Evolutionary conservation across 2,797 vertebrate species (phyloP).

Genomic region (Microcaecilia unicolor): DNA sequence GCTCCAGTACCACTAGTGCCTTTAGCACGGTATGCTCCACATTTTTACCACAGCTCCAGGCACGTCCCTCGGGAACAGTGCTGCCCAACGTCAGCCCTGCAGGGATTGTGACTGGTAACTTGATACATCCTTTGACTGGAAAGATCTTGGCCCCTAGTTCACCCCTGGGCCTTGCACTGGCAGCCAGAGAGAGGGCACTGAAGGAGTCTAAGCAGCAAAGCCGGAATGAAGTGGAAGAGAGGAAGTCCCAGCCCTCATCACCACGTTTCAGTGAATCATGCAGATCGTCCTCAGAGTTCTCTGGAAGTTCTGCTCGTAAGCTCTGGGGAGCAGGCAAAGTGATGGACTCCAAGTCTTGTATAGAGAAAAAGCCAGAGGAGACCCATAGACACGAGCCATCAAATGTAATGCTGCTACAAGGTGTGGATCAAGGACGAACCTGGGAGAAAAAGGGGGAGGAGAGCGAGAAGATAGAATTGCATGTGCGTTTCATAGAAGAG

Average conservation of each 20-base stretch:
- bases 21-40: conserved; percentile 42
- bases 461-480: conserved; percentile 57
- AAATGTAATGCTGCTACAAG: conserved; percentile 8
- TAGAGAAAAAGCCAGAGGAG: conserved; percentile 10
- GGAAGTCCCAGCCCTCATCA: conserved; percentile 15
- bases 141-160: conserved; percentile 84
- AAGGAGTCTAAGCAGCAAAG: conserved; percentile 59
- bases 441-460: conserved; percentile 51
- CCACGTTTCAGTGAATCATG: conserved; percentile 13
- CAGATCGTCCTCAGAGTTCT: conserved; percentile 16
- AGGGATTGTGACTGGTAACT: conserved; percentile 51
- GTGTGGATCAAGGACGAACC: conserved; percentile 38
- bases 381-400: conserved; percentile 10
- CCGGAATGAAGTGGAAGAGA: conserved; percentile 13
- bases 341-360: conserved; percentile 16
- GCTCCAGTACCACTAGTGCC: conserved; percentile 28
- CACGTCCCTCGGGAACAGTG: conserved; percentile 4
- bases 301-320: conserved; percentile 12
- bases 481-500: conserved; percentile 48
- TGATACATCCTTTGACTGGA: conserved; percentile 84
- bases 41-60: conserved; percentile 33
- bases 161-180: conserved; percentile 77
- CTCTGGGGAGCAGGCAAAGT: conserved; percentile 31
- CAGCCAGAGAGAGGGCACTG: conserved; percentile 77
- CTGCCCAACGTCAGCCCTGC: conserved; percentile 1